phyloP scores from a whole-genome alignment of 2,113 vertebrate species.

The Empidonax alnorum region DNA sequence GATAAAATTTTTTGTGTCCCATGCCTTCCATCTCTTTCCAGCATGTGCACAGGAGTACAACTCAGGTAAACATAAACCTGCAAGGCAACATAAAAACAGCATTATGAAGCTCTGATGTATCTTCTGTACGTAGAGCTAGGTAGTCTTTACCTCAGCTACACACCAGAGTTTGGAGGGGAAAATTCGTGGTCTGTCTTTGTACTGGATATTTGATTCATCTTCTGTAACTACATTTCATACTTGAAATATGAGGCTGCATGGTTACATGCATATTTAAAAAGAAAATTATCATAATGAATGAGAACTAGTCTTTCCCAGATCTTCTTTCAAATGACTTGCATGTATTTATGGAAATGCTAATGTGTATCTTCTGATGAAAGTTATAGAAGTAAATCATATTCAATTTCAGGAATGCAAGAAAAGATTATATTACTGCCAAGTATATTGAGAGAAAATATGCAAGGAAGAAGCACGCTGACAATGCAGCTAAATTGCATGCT shows the following conservation, averaged over 20 bases:
- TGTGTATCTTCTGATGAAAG: not conserved
- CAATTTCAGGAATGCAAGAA: slow-evolving; percentile 87
- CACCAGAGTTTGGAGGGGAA: not conserved
- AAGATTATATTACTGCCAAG: slow-evolving; percentile 96
- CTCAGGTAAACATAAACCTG: not conserved
- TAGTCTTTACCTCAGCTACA: not conserved
- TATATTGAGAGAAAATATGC: slow-evolving; percentile 92
- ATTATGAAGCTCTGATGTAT: not conserved
- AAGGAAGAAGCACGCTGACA: slow-evolving; percentile 77
- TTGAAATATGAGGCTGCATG: not conserved
- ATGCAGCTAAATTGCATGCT: slow-evolving; percentile 75
- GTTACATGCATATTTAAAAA: not conserved
- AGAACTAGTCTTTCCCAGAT: not conserved
- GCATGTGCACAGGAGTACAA: not conserved
- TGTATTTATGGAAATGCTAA: slow-evolving; percentile 21
- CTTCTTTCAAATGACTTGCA: not conserved
- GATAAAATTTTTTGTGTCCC: not conserved
- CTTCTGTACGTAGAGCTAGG: not conserved
- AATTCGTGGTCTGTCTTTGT: rapidly evolving
- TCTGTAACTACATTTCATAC: not conserved
- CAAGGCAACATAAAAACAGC: not conserved
- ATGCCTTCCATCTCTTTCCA: not conserved
- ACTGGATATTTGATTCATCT: not conserved
- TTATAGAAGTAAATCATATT: not conserved
- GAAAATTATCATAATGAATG: not conserved